These are phyloP conservation scores for Odontamblyopus lacepedii DNA, from an alignment of 2,797 vertebrate genomes.

Conservation along the genomic window DNA sequence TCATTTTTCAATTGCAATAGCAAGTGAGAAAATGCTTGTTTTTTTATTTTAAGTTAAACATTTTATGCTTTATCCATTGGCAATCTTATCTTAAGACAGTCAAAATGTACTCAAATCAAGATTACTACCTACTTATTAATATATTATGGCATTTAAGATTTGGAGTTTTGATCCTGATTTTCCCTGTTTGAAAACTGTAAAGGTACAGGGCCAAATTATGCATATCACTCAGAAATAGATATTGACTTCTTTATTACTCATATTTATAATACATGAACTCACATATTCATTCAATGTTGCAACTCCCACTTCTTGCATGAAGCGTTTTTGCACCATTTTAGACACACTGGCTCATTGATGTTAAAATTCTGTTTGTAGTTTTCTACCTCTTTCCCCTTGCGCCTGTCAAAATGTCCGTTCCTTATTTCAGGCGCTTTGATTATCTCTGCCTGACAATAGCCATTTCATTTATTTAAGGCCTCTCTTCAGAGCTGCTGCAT, in stretches of 20 bases:
- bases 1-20: too few relatives aligned
- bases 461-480: constrained; percentile 52
- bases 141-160: too few relatives aligned
- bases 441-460: constrained; percentile 19
- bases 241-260: not conserved
- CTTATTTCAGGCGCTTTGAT: constrained; percentile 15
- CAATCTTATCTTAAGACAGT: too few relatives aligned
- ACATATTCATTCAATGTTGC: not conserved
- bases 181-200: not conserved
- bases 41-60: too few relatives aligned
- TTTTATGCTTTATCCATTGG: too few relatives aligned
- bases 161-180: too few relatives aligned
- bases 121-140: too few relatives aligned
- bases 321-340: not conserved
- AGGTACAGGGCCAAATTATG: not conserved
- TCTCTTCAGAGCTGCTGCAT: constrained; percentile 43
- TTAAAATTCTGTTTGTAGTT: not conserved
- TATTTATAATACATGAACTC: not conserved
- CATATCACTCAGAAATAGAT: not conserved
- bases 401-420: constrained; percentile 12
- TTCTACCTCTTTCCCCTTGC: not conserved
- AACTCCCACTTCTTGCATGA: not conserved
- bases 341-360: constrained; percentile 2
- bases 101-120: too few relatives aligned
- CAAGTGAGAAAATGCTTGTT: too few relatives aligned